These are phyloP conservation scores for Xiphias gladius DNA, from an alignment of 2,113 vertebrate species.

Conservation along the genomic window DNA sequence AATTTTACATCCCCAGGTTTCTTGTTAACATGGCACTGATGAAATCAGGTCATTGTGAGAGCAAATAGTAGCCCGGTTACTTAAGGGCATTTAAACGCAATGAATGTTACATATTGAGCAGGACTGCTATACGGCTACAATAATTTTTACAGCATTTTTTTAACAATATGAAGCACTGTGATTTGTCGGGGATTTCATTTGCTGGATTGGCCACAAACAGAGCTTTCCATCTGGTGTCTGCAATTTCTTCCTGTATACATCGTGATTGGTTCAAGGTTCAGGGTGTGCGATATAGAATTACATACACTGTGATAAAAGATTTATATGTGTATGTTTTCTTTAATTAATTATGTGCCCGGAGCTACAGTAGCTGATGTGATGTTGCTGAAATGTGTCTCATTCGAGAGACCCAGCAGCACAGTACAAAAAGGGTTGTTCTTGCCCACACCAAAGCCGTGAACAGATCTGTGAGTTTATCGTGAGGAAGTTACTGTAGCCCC, in stretches of 20 bases:
- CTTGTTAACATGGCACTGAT: neutral
- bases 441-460: neutral
- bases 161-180: neutral
- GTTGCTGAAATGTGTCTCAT: constrained; percentile 9
- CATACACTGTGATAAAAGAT: neutral
- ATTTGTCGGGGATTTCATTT: neutral
- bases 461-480: constrained; percentile 33
- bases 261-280: too few species aligned
- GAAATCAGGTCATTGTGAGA: neutral
- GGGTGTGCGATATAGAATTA: neutral
- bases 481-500: constrained; percentile 49
- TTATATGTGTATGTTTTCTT: constrained; percentile 12
- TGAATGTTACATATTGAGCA: neutral
- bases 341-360: constrained; percentile 2
- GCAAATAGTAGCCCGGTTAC: neutral
- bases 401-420: neutral
- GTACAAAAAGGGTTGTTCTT: neutral
- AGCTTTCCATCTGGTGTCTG: neutral
- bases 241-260: neutral
- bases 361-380: constrained; percentile 15
- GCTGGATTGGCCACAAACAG: neutral
- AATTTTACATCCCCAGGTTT: too few species aligned
- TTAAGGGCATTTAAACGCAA: neutral
- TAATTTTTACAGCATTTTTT: neutral
- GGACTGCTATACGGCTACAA: neutral